Evolutionary conservation across 2,797 vertebrate species (phyloP).

Genomic region (Gallinago solitaria): DNA sequence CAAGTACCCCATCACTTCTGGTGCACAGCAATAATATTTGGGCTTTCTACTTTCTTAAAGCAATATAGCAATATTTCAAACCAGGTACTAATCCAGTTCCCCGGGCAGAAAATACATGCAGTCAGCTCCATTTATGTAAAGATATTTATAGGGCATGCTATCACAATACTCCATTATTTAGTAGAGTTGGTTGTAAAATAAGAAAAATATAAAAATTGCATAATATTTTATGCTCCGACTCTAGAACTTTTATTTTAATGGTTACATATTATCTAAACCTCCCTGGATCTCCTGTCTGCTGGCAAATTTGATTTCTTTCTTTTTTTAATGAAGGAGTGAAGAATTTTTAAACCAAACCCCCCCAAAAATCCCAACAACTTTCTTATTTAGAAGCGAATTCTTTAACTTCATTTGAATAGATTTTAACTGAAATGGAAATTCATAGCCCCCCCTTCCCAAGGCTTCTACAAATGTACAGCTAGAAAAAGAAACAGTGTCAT

Average conservation of each 20-base stretch:
- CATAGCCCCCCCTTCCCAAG: neutral
- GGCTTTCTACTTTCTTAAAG: neutral
- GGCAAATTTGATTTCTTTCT: neutral
- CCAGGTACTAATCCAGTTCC: neutral
- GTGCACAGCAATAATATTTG: neutral
- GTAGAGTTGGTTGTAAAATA: neutral
- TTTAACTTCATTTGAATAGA: neutral
- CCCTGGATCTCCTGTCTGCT: neutral
- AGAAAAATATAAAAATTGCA: neutral
- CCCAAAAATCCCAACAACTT: rapidly evolving
- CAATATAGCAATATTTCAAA: neutral
- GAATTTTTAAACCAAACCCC: neutral
- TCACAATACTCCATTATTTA: neutral
- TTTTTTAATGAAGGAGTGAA: neutral
- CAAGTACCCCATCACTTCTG: neutral
- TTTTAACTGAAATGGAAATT: neutral
- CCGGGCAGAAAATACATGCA: neutral
- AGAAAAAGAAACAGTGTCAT: neutral
- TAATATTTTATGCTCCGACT: neutral
- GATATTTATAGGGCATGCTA: neutral
- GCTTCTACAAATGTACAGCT: neutral
- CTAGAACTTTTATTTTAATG: neutral
- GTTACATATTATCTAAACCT: neutral
- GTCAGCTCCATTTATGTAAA: neutral
- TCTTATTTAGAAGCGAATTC: neutral